These are phyloP conservation scores for Euplexia lucipara DNA, from an alignment of 2,888 invertebrate genomes.

Conservation along the genomic window DNA sequence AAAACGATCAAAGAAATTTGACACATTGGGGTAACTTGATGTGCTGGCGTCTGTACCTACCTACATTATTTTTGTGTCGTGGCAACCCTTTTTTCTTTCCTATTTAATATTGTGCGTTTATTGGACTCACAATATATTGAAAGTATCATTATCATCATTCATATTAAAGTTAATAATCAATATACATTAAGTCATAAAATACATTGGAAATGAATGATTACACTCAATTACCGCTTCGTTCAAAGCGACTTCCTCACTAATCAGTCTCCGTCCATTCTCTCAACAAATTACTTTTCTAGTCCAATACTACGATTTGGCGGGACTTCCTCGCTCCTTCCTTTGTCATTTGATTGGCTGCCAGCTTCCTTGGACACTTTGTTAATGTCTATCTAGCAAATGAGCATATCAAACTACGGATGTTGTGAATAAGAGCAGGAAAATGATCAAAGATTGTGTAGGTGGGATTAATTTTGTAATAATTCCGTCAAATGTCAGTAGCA, in stretches of 20 bases:
- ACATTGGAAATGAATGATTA: slow-evolving; percentile 15
- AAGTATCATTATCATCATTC: no score
- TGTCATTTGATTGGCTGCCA: slow-evolving; percentile 45
- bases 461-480: background rate
- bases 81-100: no score
- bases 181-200: background rate
- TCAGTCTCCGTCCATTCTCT: slow-evolving; percentile 31
- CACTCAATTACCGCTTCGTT: slow-evolving; percentile 2
- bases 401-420: background rate
- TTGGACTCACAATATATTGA: no score
- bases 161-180: no score
- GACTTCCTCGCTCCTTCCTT: slow-evolving; percentile 31
- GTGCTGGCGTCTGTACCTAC: no score
- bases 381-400: slow-evolving; percentile 42
- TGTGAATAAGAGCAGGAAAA: background rate
- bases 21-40: no score
- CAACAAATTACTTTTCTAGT: slow-evolving; percentile 37
- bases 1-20: no score
- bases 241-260: slow-evolving; percentile 29
- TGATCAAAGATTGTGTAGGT: background rate
- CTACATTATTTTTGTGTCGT: no score
- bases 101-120: no score
- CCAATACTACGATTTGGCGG: slow-evolving; percentile 23
- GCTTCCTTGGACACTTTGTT: slow-evolving; percentile 31
- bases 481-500: no score